Evolutionary conservation across 2,113 vertebrate species (phyloP).

Genomic region (Procavia capensis): DNA sequence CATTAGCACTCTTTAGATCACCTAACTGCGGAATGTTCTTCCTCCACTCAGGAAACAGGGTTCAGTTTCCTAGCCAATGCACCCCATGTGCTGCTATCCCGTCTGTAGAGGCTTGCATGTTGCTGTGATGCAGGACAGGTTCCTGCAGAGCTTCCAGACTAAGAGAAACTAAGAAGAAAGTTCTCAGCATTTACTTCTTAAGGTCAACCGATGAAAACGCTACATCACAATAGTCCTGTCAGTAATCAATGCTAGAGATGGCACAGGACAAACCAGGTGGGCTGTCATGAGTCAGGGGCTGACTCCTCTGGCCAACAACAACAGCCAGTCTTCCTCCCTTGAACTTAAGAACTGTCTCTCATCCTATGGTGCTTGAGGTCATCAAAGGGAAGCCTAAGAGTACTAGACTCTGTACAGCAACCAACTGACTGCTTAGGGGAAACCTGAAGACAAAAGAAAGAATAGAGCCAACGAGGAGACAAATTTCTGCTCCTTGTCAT

Average conservation of each 20-base stretch:
- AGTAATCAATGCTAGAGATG: too few relatives aligned
- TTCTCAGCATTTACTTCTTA: too few relatives aligned
- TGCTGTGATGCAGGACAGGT: too few relatives aligned
- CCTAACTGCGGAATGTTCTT: background rate
- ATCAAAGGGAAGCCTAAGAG: background rate
- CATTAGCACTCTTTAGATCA: conserved; percentile 39
- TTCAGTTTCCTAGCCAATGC: background rate
- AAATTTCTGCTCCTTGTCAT: background rate
- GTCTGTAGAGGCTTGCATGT: too few relatives aligned
- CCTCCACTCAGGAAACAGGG: too few relatives aligned
- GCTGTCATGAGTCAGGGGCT: too few relatives aligned
- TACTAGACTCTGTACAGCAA: background rate
- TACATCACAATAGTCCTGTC: too few relatives aligned
- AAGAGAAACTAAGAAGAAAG: too few relatives aligned
- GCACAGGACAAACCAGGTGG: too few relatives aligned
- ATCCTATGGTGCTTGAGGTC: background rate
- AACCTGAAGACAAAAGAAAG: conserved; percentile 20
- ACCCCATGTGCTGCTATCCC: background rate
- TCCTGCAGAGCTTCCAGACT: too few relatives aligned
- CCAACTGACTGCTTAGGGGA: background rate
- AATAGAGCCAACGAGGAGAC: background rate
- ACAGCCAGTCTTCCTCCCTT: background rate
- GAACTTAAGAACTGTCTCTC: conserved; percentile 15
- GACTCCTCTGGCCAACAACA: too few relatives aligned
- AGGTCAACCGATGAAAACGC: too few relatives aligned